Base-by-base conservation (phyloP, 2,797 vertebrate genomes). In the Gymnothorax reevesii region DNA sequence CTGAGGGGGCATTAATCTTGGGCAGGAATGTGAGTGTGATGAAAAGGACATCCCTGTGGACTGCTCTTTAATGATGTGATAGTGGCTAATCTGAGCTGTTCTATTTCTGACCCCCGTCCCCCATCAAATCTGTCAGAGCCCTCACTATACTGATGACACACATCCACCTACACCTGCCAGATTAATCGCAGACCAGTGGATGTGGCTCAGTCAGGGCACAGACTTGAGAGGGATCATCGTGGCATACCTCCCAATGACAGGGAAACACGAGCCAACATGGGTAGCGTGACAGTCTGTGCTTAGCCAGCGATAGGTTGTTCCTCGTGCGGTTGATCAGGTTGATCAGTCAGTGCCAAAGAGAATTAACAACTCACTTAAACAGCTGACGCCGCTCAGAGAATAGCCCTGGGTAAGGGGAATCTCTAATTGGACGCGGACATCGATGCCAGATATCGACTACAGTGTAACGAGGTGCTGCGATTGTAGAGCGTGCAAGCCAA, bases 1-100 rank as follows among this genome's bases (percentile, higher is more conserved):
- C 55, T 80, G 55, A 20, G 15, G 17, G 22, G 3, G 77, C 49
- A 25, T 80, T 80, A 55, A 80, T 80, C 20, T 80, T n/a, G 77
- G 13, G 15, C 49, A 80, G 77, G 77, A n/a, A 80, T 8, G 77
- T 80, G 55, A 55, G 77, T 52, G 55, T 52, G 55, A 84, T 73
- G 87, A 77, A 89, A 86, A 90, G 87, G 90, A 91, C 84, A 92
- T 92, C 92, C 82, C 93, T 94, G 93, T 90, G 89, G 92, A 93
- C 82, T 25, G 57, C 83, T 92, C 90, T 93, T 92, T 94, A 93
- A 93, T 93, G 89, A 90, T 85, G 86, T 90, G 83, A 86, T 87
- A 86, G 86, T 83, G 88, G 88, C 88, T 83, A 27, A 66, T 88
- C 64, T 57, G 80, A 87, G 87, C 88, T 90, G 89, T 88, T 91